These are phyloP conservation scores for Phallusia fumigata DNA, from an alignment of 23 tunicate species.

Conservation along the genomic window DNA sequence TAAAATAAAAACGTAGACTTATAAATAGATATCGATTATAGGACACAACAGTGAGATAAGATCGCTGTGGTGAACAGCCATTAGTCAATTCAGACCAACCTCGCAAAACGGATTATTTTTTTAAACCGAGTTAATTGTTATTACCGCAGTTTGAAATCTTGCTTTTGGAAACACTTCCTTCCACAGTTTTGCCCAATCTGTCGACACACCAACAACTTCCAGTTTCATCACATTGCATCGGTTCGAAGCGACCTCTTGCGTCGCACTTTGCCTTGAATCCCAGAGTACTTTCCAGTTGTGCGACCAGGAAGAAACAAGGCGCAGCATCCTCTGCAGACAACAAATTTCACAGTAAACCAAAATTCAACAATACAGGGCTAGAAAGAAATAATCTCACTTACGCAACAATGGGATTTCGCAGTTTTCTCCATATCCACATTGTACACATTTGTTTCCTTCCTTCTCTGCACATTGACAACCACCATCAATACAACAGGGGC, in stretches of 20 bases:
- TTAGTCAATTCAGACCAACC: no score
- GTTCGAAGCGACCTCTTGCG: conserved; percentile 32
- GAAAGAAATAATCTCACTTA: not conserved
- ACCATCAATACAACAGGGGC: conserved; percentile 56
- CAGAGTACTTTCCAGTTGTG: not conserved
- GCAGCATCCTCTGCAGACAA: conserved; percentile 44
- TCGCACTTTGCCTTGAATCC: conserved; percentile 13
- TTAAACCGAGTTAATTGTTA: no score
- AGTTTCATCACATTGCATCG: conserved; percentile 36
- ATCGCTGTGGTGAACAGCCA: no score
- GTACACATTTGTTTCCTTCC: conserved; percentile 39
- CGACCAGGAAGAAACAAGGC: conserved; percentile 21
- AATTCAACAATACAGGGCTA: no score
- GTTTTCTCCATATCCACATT: conserved; percentile 54
- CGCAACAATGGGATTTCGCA: conserved; percentile 25
- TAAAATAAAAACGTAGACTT: no score
- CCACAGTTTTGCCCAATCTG: conserved; percentile 27
- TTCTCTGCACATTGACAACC: conserved; percentile 42
- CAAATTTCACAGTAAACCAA: no score
- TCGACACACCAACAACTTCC: conserved; percentile 42
- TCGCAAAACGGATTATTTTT: no score
- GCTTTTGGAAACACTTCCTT: conserved; percentile 21
- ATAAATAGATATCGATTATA: no score
- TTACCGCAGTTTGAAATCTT: conserved; percentile 17
- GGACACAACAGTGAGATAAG: no score